Base-by-base conservation (phyloP, 2,888 invertebrate species). In the Synanthedon myopaeformis region DNA sequence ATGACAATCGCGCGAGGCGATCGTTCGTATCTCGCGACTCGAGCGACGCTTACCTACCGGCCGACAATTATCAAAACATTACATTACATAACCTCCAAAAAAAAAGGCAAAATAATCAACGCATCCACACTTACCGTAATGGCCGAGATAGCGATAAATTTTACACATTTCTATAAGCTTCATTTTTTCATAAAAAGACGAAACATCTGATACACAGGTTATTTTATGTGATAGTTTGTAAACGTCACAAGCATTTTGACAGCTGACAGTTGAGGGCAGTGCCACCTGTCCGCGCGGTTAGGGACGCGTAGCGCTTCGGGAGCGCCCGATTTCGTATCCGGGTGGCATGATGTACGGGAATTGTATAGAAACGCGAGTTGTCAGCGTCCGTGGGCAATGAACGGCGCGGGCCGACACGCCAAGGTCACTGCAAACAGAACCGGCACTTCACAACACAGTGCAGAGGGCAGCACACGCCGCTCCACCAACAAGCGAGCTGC, bases 241-340 rank as follows among this genome's bases (percentile, higher is more conserved):
- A 68, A 70, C 67, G 74, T 79, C 81, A 83, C 78, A 74, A 35
- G 79, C 79, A 77, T 85, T 74, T 79, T 86, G 82, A 85, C 84
- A 85, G 82, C 66, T 82, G 81, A 78, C 72, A 68, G 65, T 63
- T 69, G 72, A 65, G 70, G 69, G 74, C 73, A 74, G 69, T 67
- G 72, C 69, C 73, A 76, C 74, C 74, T 74, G 68, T 60, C 57
- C 59, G 64, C 63, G 62, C 63, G 68, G 65, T 63, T 66, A 64
- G 62, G 69, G 63, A 67, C 61, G 61, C 63, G 59, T 61, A 69
- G 61, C 61, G 61, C 67, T 75, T 73, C 75, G 70, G 69, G 63
- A 68, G 70, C 59, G 59, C 55, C 60, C 61, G 68, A 61, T 55
- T 60, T 57, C 56, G 63, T 69, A 69, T 65, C 69, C 68, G 70